Evolutionary conservation across 2,888 invertebrate species (phyloP), one percentile per base, ranked within the genome.

Genomic region (Volucella zonaria): DNA sequence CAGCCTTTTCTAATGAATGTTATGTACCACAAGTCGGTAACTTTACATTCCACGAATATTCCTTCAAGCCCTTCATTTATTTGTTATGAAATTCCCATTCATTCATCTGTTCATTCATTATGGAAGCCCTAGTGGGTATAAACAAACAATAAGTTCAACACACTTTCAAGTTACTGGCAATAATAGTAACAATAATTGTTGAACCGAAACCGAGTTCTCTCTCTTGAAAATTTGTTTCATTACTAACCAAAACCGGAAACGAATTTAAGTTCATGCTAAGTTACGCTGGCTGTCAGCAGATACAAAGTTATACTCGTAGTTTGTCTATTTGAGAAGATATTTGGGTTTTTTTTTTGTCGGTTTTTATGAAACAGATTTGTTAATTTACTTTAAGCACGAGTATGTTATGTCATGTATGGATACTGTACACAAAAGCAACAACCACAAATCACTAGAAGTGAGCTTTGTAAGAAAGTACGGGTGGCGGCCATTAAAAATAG

Each of bases 401-500:
- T 38, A 54, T 61, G 68, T 66, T 18, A 62, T 61, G 68, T 75
- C 59, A 68, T 52, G 18, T 9, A 31, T 56, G 31, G 49, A 11
- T 59, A 40, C 15, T 38, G 38, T 14, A 38, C 40, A 4, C 3
- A 18, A 61, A 61, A 18, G 51, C 52, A 62, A 49, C 47, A 42
- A 49, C 54, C 59, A 45, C 45, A 59, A 68, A 61, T 68, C 67
- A 68, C 45, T 68, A 1, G 64, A 40, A 6, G 23, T 23, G 56
- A 58, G 18, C 66, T 74, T 64, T 56, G 64, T 45, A 52, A 66
- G 43, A 47, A 6, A 54, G 40, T 68, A 71, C 71, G 67, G 68
- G 70, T 6, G 6, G 31, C 38, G 81, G 71, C 71, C 81, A 76
- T 76, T 76, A 66, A 81, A 81, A 76, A 59, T 15, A 14, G 56